Conservation (phyloP, 2,113 vertebrate species). For the Dasyornis broadbenti region DNA sequence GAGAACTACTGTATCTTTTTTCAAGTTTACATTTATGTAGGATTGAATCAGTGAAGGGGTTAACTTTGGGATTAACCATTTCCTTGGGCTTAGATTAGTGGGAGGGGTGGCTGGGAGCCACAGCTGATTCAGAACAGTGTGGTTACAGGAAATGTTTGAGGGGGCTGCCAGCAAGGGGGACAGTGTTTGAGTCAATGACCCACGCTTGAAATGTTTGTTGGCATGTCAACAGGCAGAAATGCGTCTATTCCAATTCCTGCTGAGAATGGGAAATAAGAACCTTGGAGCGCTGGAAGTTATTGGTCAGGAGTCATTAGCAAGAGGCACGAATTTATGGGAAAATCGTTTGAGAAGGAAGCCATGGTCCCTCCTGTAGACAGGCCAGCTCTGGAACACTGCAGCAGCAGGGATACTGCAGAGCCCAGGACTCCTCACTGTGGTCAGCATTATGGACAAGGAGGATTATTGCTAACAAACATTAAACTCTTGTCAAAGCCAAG, state of each 20-base stretch:
- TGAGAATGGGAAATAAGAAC: background rate
- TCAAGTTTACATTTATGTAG: background rate
- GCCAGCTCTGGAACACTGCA: background rate
- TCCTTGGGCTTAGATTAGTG: background rate
- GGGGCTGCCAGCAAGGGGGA: background rate
- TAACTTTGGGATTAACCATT: background rate
- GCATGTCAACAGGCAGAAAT: background rate
- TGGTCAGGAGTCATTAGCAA: conserved; percentile 15
- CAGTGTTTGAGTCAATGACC: background rate
- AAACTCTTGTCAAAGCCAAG: background rate
- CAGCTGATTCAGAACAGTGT: background rate
- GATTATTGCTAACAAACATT: background rate
- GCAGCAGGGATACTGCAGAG: background rate
- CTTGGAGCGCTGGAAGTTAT: background rate
- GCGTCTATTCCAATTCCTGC: background rate
- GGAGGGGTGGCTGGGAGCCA: background rate
- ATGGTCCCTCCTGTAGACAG: background rate
- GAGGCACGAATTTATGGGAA: background rate
- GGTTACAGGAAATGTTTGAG: background rate
- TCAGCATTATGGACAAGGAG: background rate
- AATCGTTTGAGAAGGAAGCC: background rate
- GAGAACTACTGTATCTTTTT: background rate
- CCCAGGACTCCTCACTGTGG: background rate
- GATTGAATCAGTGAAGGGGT: background rate
- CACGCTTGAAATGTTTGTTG: background rate